phyloP scores from a whole-genome alignment of 2,888 invertebrate species.

The Xylota sylvarum region DNA sequence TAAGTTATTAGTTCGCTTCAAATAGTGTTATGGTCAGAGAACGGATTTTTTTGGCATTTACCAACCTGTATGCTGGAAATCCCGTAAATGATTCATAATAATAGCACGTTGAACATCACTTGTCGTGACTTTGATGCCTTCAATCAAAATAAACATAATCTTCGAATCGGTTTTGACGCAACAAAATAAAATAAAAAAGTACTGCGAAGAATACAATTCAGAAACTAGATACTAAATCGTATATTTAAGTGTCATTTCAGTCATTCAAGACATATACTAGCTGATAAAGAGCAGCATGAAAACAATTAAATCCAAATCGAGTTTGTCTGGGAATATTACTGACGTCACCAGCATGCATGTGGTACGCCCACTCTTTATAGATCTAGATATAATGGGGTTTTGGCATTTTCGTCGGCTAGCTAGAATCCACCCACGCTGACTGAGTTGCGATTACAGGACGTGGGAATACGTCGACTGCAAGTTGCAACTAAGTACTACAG shows the following conservation, averaged over 20 bases:
- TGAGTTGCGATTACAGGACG: too few species aligned
- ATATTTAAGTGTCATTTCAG: background rate
- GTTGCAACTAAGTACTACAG: too few species aligned
- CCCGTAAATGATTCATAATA: constrained; percentile 7
- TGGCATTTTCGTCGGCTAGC: too few species aligned
- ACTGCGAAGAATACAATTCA: too few species aligned
- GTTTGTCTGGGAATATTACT: background rate
- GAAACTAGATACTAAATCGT: background rate
- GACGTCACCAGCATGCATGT: background rate
- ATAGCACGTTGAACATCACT: background rate
- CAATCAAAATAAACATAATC: background rate
- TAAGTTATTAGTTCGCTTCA: constrained; percentile 10
- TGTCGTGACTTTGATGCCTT: constrained; percentile 1
- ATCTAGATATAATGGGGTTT: too few species aligned
- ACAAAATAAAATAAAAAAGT: background rate
- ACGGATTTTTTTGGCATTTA: constrained; percentile 35
- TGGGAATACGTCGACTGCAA: too few species aligned
- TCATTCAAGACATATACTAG: background rate
- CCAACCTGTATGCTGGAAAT: background rate
- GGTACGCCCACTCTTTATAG: background rate
- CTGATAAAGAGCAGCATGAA: background rate
- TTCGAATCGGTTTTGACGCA: background rate
- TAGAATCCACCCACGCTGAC: too few species aligned
- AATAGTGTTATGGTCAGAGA: constrained; percentile 30
- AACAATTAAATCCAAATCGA: background rate